These are phyloP conservation scores for Papilio polytes DNA, from an alignment of 1,140 invertebrate species.

Conservation along the genomic window DNA sequence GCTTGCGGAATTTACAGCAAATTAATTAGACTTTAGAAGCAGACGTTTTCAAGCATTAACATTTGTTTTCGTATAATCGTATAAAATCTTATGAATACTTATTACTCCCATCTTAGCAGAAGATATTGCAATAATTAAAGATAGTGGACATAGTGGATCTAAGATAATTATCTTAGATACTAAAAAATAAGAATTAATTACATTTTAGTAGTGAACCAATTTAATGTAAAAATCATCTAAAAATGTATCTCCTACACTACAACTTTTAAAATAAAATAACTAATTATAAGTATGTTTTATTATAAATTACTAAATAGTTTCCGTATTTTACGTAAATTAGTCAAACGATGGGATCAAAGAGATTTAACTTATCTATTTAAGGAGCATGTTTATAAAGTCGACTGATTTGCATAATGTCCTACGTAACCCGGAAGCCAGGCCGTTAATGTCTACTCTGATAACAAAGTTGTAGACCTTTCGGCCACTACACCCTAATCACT, in stretches of 20 bases:
- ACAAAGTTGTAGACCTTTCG: constrained; percentile 4
- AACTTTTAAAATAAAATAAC: too few species aligned
- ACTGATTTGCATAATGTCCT: constrained; percentile 30
- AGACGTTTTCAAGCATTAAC: background rate
- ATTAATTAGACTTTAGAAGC: constrained; percentile 33
- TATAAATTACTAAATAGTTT: background rate
- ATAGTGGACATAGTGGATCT: too few species aligned
- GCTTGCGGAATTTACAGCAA: constrained; percentile 27
- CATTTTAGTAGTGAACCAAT: too few species aligned
- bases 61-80: background rate
- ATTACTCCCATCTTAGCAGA: background rate
- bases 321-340: constrained; percentile 14
- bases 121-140: background rate
- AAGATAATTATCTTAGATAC: background rate
- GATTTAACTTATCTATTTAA: constrained; percentile 19
- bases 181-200: too few species aligned
- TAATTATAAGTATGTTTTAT: background rate
- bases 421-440: constrained; percentile 9
- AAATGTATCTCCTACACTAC: background rate
- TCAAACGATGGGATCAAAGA: constrained; percentile 4
- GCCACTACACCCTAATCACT: background rate
- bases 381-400: constrained; percentile 15
- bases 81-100: background rate
- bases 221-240: too few species aligned
- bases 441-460: constrained; percentile 2